A percentile compares a stretch with the other conserved stretches of the same genome.
These are phyloP conservation scores for Arctia plantaginis DNA, from an alignment of 2,888 invertebrate genomes.

Conservation along the genomic window DNA sequence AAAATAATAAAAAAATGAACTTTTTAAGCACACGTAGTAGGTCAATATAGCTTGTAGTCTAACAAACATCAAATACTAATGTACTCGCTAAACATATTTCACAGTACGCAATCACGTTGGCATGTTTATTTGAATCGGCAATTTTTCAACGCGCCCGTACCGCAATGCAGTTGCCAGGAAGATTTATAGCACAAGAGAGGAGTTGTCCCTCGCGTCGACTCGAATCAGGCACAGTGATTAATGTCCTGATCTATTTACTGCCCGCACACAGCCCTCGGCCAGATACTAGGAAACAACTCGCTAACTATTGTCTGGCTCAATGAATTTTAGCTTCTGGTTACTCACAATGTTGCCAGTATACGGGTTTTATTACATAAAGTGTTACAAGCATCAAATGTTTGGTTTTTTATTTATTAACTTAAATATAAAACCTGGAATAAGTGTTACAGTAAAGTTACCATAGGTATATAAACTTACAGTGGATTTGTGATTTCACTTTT, in stretches of 20 bases:
- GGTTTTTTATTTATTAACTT: background rate
- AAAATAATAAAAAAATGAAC: background rate
- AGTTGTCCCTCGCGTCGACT: conserved; percentile 66
- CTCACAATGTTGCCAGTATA: background rate
- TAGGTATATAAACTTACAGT: background rate
- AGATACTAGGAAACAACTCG: conserved; percentile 48
- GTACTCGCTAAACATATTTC: conserved; percentile 36
- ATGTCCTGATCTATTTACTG: conserved; percentile 76
- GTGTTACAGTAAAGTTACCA: background rate
- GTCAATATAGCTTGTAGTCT: background rate
- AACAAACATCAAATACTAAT: conserved; percentile 21
- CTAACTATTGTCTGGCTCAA: conserved; percentile 32
- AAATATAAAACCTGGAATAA: background rate
- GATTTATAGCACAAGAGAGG: conserved; percentile 74
- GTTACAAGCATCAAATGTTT: background rate
- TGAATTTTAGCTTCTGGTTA: conserved; percentile 26
- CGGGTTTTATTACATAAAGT: background rate
- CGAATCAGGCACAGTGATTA: conserved; percentile 76
- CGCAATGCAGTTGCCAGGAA: conserved; percentile 77
- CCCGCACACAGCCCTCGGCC: conserved; percentile 46
- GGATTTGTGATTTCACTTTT: no score
- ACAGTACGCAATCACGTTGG: conserved; percentile 63
- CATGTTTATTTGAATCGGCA: conserved; percentile 79
- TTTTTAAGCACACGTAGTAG: background rate
- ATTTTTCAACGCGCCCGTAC: conserved; percentile 76